A percentile compares a stretch with the other conserved stretches of the same genome.
These are phyloP conservation scores for Pinna nobilis DNA, from an alignment of 1,140 invertebrate genomes.

Conservation along the genomic window DNA sequence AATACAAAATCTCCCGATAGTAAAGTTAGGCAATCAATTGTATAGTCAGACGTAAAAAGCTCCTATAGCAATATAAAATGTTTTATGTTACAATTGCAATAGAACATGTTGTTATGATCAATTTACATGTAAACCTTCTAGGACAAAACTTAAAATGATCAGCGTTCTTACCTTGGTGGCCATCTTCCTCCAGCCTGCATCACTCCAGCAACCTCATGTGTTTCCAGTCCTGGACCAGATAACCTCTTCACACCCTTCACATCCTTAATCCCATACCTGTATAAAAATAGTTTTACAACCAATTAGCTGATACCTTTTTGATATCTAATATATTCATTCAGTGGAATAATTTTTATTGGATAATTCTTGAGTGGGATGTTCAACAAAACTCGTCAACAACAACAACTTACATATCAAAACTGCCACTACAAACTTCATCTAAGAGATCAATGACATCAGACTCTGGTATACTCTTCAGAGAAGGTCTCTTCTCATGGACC, in stretches of 20 bases:
- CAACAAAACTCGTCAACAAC: background rate
- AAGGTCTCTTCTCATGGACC: constrained; percentile 38
- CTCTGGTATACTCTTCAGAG: constrained; percentile 52
- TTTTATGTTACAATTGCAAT: too few relatives aligned
- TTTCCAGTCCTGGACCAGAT: constrained; percentile 68
- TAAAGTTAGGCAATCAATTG: too few relatives aligned
- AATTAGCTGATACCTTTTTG: background rate
- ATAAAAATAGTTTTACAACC: background rate
- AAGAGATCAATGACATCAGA: constrained; percentile 56
- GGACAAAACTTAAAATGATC: too few relatives aligned
- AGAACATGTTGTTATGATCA: too few relatives aligned
- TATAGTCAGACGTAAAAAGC: too few relatives aligned
- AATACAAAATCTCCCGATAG: too few relatives aligned
- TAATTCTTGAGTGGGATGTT: background rate
- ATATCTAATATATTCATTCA: background rate
- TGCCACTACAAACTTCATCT: constrained; percentile 54
- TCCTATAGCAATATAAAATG: too few relatives aligned
- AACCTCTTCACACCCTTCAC: constrained; percentile 64
- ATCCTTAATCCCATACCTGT: constrained; percentile 71
- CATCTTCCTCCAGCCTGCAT: constrained; percentile 73
- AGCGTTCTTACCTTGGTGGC: constrained; percentile 66
- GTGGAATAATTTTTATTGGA: background rate
- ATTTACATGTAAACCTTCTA: too few relatives aligned
- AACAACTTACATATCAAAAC: constrained; percentile 54
- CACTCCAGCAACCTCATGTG: constrained; percentile 68